Evolutionary conservation across 2,113 vertebrate genomes (phyloP).

Genomic region (Centropus bengalensis): DNA sequence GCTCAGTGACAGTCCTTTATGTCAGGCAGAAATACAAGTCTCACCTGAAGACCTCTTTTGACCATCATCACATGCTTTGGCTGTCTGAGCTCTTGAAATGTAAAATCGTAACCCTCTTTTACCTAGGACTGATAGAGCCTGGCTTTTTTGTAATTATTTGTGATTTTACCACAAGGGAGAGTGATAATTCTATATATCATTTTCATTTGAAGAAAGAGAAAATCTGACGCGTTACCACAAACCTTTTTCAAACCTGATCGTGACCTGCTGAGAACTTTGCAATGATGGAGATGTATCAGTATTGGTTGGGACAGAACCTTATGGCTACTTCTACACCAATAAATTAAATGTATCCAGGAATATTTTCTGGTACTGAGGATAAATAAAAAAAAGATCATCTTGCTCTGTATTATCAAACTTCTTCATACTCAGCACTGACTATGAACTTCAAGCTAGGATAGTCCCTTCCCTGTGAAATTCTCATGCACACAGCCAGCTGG

Average conservation of each 20-base stretch:
- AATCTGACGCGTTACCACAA: conserved; percentile 6
- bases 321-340: neutral
- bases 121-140: neutral
- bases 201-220: conserved; percentile 36
- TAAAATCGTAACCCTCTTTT: conserved; percentile 1
- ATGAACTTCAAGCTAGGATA: neutral
- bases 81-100: conserved; percentile 5
- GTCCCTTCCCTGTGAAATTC: neutral
- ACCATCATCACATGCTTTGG: neutral
- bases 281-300: neutral
- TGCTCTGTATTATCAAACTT: neutral
- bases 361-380: neutral
- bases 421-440: neutral
- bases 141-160: neutral
- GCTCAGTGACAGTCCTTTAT: neutral
- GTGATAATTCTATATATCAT: neutral
- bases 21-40: conserved; percentile 4
- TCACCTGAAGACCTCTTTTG: conserved; percentile 6
- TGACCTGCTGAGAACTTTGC: neutral
- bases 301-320: neutral
- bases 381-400: neutral
- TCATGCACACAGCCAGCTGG: accelerated
- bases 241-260: neutral
- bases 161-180: neutral
- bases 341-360: conserved; percentile 8